A percentile compares a stretch with the other conserved stretches of the same genome.
Conservation (phyloP, 2,113 vertebrate species). For the Hydropotes inermis region DNA sequence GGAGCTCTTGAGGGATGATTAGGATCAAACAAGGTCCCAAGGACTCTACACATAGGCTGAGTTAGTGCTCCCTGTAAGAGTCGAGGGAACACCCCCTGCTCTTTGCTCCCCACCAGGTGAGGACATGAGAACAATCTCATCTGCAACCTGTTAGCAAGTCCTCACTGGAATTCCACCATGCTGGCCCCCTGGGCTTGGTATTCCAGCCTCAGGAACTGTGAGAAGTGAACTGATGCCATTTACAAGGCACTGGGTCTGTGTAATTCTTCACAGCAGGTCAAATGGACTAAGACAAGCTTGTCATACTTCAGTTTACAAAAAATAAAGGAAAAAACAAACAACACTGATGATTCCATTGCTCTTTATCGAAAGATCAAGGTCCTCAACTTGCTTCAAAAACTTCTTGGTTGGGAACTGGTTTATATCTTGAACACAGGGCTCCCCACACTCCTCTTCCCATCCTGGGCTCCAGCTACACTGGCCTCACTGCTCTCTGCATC, state of each 20-base stretch:
- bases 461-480: background rate
- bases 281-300: background rate
- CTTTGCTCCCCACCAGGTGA: background rate
- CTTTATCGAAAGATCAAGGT: background rate
- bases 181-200: background rate
- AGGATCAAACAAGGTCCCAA: background rate
- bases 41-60: background rate
- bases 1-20: background rate
- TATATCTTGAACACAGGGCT: background rate
- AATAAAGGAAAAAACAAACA: background rate
- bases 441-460: too few species aligned
- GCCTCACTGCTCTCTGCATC: background rate
- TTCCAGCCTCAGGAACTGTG: background rate
- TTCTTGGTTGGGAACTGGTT: background rate
- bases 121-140: fast-evolving
- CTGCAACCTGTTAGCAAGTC: background rate
- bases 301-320: background rate
- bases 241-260: background rate
- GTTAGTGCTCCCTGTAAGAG: background rate
- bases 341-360: background rate
- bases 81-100: fast-evolving
- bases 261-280: fast-evolving
- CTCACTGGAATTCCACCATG: background rate
- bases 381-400: background rate
- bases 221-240: background rate